Evolutionary conservation across 2,888 invertebrate genomes (phyloP).

Genomic region (Rapana venosa): DNA sequence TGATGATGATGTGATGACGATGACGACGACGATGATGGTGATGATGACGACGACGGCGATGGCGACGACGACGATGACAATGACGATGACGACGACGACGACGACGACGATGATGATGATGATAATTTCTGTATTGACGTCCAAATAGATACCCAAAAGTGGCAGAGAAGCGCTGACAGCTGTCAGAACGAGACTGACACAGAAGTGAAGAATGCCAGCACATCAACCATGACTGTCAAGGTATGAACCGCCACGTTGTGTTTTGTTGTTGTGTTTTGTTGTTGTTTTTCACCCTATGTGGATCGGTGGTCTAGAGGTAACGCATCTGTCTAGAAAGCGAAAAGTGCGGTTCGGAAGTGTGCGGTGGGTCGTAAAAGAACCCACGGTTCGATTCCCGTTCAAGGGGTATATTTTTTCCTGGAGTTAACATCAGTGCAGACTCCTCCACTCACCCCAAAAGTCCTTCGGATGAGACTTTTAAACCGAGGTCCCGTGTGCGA

Average conservation of each 20-base stretch:
- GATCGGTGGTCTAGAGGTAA: too few species aligned
- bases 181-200: constrained; percentile 44
- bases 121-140: background rate
- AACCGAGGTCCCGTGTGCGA: too few species aligned
- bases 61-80: background rate
- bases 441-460: too few species aligned
- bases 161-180: constrained; percentile 46
- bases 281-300: too few species aligned
- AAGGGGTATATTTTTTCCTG: too few species aligned
- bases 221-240: constrained; percentile 41
- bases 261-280: too few species aligned
- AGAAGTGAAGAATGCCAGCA: constrained; percentile 25
- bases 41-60: background rate
- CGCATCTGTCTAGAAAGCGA: too few species aligned
- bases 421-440: too few species aligned
- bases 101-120: background rate
- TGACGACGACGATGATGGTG: background rate
- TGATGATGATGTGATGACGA: background rate
- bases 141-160: constrained; percentile 39
- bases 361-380: too few species aligned
- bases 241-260: constrained; percentile 11
- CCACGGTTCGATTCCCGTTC: too few species aligned
- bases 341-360: too few species aligned
- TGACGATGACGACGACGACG: background rate
- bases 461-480: too few species aligned